Conservation (phyloP, 1,140 invertebrate genomes). For the Coptotermes formosanus region DNA sequence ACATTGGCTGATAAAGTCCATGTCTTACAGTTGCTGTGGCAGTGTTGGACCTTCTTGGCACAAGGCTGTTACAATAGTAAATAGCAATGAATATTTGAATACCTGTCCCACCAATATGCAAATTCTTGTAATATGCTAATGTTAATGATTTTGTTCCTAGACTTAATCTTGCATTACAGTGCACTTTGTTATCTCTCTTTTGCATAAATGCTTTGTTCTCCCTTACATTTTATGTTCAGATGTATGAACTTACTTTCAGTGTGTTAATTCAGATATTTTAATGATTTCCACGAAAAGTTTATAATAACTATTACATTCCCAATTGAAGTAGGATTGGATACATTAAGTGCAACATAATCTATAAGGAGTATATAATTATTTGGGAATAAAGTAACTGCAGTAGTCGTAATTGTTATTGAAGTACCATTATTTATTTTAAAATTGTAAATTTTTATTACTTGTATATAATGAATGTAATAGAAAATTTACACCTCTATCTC, state of each 20-base stretch:
- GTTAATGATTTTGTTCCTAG: background rate
- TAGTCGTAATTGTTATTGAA: background rate
- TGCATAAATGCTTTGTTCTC: background rate
- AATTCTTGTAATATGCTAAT: background rate
- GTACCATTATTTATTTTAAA: conserved; percentile 1
- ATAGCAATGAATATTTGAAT: too few relatives aligned
- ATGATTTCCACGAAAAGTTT: background rate
- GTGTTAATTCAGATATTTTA: background rate
- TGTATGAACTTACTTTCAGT: background rate
- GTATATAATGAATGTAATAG: background rate
- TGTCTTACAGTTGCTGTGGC: too few relatives aligned
- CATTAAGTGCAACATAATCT: background rate
- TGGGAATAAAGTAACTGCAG: background rate
- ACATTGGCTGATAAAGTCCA: too few relatives aligned
- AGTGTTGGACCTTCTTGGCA: too few relatives aligned
- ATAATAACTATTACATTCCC: background rate
- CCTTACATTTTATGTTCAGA: background rate
- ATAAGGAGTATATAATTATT: background rate
- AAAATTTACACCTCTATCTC: background rate
- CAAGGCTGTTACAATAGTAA: too few relatives aligned
- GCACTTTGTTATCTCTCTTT: background rate
- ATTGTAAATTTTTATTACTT: conserved; percentile 1
- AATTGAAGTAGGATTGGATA: background rate
- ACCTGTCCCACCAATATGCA: background rate
- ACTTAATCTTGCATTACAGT: background rate